A percentile compares a stretch with the other conserved stretches of the same genome.
phyloP scores from a whole-genome alignment of 1,140 invertebrate genomes.

The Neuroterus valhalla region DNA sequence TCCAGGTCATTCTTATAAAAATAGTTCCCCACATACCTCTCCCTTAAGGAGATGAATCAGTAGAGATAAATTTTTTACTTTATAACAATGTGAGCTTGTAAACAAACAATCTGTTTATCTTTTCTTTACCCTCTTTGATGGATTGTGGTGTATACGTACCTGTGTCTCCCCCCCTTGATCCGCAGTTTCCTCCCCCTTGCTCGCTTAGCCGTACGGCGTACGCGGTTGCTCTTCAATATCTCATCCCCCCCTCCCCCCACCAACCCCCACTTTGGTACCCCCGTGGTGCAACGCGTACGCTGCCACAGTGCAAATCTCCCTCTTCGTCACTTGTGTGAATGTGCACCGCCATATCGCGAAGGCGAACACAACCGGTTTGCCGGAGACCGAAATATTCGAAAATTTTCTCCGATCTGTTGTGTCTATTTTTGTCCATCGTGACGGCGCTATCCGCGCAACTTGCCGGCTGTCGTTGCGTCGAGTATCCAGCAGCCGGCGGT shows the following conservation, averaged over 20 bases:
- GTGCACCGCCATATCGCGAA: slow-evolving; percentile 29
- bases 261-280: slow-evolving; percentile 42
- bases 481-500: neutral
- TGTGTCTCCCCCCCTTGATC: neutral
- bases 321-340: slow-evolving; percentile 40
- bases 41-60: too few species aligned
- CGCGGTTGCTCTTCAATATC: slow-evolving; percentile 30
- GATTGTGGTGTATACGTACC: neutral
- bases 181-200: neutral
- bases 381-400: slow-evolving; percentile 18
- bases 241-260: slow-evolving; percentile 32
- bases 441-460: slow-evolving; percentile 1
- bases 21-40: too few species aligned
- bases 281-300: slow-evolving; percentile 61
- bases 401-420: neutral
- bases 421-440: slow-evolving; percentile 18
- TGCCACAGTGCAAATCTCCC: slow-evolving; percentile 56
- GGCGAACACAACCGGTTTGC: slow-evolving; percentile 16
- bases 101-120: neutral
- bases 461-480: slow-evolving; percentile 18
- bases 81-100: too few species aligned
- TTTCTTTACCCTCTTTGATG: neutral
- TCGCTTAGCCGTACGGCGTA: neutral
- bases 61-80: too few species aligned
- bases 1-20: too few species aligned